Percentiles rank a stretch among this genome's conserved stretches.
Evolutionary conservation across 2,888 invertebrate genomes (phyloP).

Genomic region (Habroteleia sp.): DNA sequence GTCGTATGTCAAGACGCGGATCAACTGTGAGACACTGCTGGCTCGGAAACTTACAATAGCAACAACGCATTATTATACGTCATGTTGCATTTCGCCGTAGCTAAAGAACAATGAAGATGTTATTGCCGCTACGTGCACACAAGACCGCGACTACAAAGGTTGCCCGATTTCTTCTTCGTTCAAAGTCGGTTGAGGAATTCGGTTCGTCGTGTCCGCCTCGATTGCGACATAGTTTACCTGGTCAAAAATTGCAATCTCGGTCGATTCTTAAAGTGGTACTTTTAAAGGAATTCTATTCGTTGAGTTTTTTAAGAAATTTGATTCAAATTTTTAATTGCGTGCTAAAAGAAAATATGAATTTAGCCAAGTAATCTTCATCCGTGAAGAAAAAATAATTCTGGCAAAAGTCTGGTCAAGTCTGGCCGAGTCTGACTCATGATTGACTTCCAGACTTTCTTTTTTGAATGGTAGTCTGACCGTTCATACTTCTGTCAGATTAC

Average conservation of each 20-base stretch:
- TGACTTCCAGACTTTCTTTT: too few species aligned
- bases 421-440: too few species aligned
- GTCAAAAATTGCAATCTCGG: slow-evolving; percentile 37
- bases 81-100: slow-evolving; percentile 34
- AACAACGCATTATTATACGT: slow-evolving; percentile 43
- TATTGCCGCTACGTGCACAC: slow-evolving; percentile 48
- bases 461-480: too few species aligned
- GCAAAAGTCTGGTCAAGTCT: too few species aligned
- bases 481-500: too few species aligned
- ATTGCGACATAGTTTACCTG: slow-evolving; percentile 41
- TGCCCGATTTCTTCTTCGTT: slow-evolving; percentile 33
- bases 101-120: slow-evolving; percentile 64
- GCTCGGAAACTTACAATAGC: slow-evolving; percentile 32
- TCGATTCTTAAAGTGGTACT: slow-evolving; percentile 20
- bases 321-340: too few species aligned
- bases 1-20: slow-evolving; percentile 16
- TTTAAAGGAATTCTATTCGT: slow-evolving; percentile 11
- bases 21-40: slow-evolving; percentile 38
- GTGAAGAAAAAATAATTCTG: too few species aligned
- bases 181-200: slow-evolving; percentile 40
- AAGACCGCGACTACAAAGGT: slow-evolving; percentile 39
- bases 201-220: slow-evolving; percentile 20
- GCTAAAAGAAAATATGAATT: too few species aligned
- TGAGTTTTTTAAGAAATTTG: slow-evolving; percentile 5
- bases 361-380: too few species aligned